These are phyloP conservation scores for Tapirus terrestris DNA, from an alignment of 2,113 vertebrate genomes.

Conservation along the genomic window DNA sequence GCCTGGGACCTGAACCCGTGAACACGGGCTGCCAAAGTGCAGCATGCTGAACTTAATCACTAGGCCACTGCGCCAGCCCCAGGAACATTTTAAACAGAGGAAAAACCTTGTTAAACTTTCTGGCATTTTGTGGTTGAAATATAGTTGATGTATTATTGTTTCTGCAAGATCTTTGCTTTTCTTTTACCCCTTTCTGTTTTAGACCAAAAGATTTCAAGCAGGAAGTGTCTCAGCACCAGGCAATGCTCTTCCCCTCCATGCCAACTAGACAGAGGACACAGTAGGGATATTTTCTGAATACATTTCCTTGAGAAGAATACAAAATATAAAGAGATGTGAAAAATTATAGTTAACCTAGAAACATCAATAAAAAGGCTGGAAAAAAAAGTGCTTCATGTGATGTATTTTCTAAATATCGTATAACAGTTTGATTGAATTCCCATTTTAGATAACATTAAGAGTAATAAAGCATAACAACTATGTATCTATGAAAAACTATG, in stretches of 20 bases:
- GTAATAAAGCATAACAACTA: neutral
- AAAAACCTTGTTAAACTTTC: neutral
- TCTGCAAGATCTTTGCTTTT: neutral
- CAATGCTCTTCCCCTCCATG: neutral
- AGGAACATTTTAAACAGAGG: neutral
- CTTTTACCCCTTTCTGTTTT: neutral
- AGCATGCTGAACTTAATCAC: no score
- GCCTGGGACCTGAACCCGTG: no score
- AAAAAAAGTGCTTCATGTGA: neutral
- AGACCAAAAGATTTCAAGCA: neutral
- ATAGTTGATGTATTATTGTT: fast-evolving
- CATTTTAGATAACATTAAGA: neutral
- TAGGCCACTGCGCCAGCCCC: no score
- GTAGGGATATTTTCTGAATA: neutral
- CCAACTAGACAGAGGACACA: neutral
- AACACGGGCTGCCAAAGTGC: no score
- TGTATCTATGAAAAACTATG: neutral
- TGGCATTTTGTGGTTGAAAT: neutral
- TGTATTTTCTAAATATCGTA: neutral
- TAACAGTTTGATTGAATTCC: neutral
- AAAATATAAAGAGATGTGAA: neutral
- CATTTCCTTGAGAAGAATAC: neutral
- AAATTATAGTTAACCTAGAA: neutral
- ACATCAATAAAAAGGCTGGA: neutral
- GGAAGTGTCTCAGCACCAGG: neutral